Evolutionary conservation across 2,113 vertebrate genomes (phyloP).

Genomic region (Burhinus bistriatus): DNA sequence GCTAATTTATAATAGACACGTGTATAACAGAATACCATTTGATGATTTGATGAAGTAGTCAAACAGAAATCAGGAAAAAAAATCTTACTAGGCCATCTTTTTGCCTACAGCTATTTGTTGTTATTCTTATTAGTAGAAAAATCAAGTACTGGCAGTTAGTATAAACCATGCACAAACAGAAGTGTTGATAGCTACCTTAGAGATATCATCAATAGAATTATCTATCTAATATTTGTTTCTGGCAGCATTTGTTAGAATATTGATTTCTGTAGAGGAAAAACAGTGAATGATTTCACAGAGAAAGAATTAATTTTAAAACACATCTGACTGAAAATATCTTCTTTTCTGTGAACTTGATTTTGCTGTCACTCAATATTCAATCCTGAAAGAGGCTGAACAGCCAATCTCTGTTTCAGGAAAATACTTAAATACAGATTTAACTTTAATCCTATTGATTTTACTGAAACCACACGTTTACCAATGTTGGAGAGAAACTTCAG

Average conservation of each 20-base stretch:
- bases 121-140: neutral
- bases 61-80: neutral
- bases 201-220: neutral
- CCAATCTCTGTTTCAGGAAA: neutral
- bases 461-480: neutral
- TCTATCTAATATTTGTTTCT: neutral
- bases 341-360: neutral
- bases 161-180: neutral
- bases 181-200: neutral
- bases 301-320: neutral
- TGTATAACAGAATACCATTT: neutral
- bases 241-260: neutral
- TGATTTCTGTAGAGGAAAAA: neutral
- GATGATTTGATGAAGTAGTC: neutral
- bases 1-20: slow-evolving; percentile 4
- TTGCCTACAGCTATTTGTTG: neutral
- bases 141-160: neutral
- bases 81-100: neutral
- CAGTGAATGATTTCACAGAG: neutral
- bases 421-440: neutral
- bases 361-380: neutral
- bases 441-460: neutral
- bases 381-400: neutral
- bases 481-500: neutral
- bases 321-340: neutral